Evolutionary conservation across 2,888 invertebrate species (phyloP).

Genomic region (Liopterus haemorrhoidalis): DNA sequence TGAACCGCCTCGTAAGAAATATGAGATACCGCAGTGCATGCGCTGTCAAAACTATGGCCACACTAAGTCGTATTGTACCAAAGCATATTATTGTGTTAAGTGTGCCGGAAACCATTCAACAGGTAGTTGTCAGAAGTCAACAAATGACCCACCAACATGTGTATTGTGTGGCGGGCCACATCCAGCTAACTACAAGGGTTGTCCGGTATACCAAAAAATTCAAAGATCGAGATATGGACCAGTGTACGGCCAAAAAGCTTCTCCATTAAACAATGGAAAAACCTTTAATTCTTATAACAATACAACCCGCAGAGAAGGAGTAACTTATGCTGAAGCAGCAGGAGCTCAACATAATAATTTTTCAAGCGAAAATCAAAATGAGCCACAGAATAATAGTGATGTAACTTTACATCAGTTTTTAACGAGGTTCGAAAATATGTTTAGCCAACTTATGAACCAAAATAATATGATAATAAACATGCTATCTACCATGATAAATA

Average conservation of each 20-base stretch:
- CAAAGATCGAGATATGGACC: constrained; percentile 19
- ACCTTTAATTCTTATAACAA: too few species aligned
- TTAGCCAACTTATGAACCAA: too few species aligned
- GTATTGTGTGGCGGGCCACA: constrained; percentile 17
- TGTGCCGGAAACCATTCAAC: constrained; percentile 24
- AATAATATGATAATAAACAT: too few species aligned
- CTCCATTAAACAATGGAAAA: constrained; percentile 16
- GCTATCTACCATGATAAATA: too few species aligned
- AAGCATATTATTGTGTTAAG: constrained; percentile 24
- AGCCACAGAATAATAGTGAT: too few species aligned
- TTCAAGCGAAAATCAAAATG: too few species aligned
- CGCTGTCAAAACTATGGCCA: constrained; percentile 25
- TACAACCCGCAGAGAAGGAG: constrained; percentile 12
- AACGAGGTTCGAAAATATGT: too few species aligned
- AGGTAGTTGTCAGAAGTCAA: constrained; percentile 18
- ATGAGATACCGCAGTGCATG: constrained; percentile 21
- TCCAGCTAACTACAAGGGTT: constrained; percentile 22
- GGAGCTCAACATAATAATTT: too few species aligned
- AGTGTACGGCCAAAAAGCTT: constrained; percentile 4
- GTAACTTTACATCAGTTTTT: too few species aligned
- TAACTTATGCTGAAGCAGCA: constrained; percentile 11
- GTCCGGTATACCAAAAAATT: constrained; percentile 25
- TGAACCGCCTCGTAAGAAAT: constrained; percentile 21
- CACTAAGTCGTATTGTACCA: constrained; percentile 25
- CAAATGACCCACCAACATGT: constrained; percentile 17